Evolutionary conservation across 2,113 vertebrate species (phyloP).

Genomic region (Periophthalmodon schlosseri): DNA sequence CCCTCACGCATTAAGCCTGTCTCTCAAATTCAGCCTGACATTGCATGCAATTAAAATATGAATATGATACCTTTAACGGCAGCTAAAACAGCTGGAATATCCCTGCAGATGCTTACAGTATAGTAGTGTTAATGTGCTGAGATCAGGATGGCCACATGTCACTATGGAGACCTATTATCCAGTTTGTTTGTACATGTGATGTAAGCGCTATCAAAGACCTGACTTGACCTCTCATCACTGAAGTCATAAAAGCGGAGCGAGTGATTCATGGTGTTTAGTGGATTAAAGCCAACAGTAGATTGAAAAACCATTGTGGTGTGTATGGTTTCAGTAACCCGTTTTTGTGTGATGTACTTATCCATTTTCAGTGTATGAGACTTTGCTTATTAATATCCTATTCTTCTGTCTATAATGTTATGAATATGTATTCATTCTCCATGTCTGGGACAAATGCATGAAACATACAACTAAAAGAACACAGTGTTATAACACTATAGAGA

Average conservation of each 20-base stretch:
- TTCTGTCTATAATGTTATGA: too few relatives aligned
- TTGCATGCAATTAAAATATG: slow-evolving; percentile 68
- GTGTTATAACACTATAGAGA: too few relatives aligned
- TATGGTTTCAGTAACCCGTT: not conserved
- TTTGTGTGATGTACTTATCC: not conserved
- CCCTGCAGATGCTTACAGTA: slow-evolving; percentile 56
- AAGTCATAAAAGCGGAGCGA: not conserved
- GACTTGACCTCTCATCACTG: not conserved
- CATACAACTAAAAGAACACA: too few relatives aligned
- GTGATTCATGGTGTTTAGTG: not conserved
- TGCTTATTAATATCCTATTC: too few relatives aligned
- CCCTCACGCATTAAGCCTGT: slow-evolving; percentile 61
- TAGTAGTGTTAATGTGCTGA: slow-evolving; percentile 33
- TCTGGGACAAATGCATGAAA: too few relatives aligned
- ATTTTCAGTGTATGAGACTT: not conserved
- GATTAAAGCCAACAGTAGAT: not conserved
- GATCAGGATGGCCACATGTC: not conserved
- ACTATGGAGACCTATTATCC: not conserved
- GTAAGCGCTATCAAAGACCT: slow-evolving; percentile 2
- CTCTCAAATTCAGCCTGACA: slow-evolving; percentile 57
- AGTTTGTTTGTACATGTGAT: not conserved
- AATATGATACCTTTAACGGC: slow-evolving; percentile 68
- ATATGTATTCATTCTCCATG: too few relatives aligned
- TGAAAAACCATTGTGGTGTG: not conserved
- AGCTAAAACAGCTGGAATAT: slow-evolving; percentile 50